Evolutionary conservation across 2,888 invertebrate species (phyloP), one percentile per base, ranked within the genome.

Genomic region (Epistrophe grossulariae): DNA sequence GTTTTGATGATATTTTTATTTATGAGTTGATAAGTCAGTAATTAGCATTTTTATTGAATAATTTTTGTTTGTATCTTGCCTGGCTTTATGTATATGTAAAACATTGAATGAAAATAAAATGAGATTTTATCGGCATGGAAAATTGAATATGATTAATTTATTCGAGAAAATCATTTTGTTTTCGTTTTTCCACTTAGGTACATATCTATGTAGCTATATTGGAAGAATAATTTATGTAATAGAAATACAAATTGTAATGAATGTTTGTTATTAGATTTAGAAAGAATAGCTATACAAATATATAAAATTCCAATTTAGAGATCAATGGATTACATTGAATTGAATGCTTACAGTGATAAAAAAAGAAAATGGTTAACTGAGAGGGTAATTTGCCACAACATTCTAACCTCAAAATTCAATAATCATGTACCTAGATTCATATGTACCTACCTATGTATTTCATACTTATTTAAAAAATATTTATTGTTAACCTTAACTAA

Each of bases 1-100:
- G 9, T 13, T 60, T 64, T 74, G 68, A 79, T 72, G 68, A 76
- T 72, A 74, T 76, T 79, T 79, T 79, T 79, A 77, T 79, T 79
- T 64, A 79, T 82, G 85, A 82, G 77, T 74, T 78, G 78, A 78
- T 85, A 24, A 48, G 55, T 70, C 8, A 40, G 70, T 48, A 85
- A 81, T 85, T 81, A 81, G 73, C 82, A 85, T 79, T 79, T 74
- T 79, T 79, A 79, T 76, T 79, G 71, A 83, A 79, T 87, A 76
- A 60, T 76, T 70, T 72, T 80, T 81, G 74, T 55, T 19, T 19
- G 1, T 3, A 0, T 10, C 15, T 55, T 28, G 13, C 15, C 6
- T 43, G 45, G 55, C 45, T 28, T 13, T 1, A 6, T 28, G 5
- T 8, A 31, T 0, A 17, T 9, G 1, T 24, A 11, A 28, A 28